Percentiles rank a stretch among this genome's conserved stretches.
Conservation (phyloP, 2,888 invertebrate genomes). For the Scotopteryx bipunctaria region DNA sequence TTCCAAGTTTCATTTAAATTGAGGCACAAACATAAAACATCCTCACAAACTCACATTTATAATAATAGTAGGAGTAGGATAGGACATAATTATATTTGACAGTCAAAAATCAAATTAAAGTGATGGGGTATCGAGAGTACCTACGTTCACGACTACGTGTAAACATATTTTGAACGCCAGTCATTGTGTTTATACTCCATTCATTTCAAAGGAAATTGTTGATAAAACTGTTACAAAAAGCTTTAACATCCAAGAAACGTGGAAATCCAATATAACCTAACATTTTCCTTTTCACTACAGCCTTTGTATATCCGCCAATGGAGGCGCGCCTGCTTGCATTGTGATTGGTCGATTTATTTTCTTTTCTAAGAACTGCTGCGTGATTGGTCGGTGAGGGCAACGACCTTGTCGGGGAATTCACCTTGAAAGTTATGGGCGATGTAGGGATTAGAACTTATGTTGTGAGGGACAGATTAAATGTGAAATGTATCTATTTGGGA, state of each 20-base stretch:
- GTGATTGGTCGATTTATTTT: slow-evolving; percentile 48
- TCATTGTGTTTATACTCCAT: not conserved
- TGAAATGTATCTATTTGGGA: not conserved
- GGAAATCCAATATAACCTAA: slow-evolving; percentile 41
- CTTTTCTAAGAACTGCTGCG: slow-evolving; percentile 35
- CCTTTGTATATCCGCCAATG: slow-evolving; percentile 43
- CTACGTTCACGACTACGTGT: too few species aligned
- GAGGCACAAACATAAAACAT: too few species aligned
- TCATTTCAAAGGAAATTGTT: slow-evolving; percentile 10
- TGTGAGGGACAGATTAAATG: not conserved
- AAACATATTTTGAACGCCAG: not conserved
- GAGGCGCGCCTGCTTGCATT: slow-evolving; percentile 31
- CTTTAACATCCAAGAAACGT: slow-evolving; percentile 30
- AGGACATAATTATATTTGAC: too few species aligned
- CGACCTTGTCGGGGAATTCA: slow-evolving; percentile 45
- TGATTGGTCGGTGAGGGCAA: slow-evolving; percentile 52
- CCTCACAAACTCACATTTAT: too few species aligned
- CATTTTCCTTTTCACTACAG: slow-evolving; percentile 40
- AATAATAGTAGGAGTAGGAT: too few species aligned
- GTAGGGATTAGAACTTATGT: not conserved
- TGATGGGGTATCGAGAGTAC: too few species aligned
- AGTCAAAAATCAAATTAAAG: too few species aligned
- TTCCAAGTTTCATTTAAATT: too few species aligned
- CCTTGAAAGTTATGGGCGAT: slow-evolving; percentile 50
- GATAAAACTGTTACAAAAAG: slow-evolving; percentile 9